Percentiles rank a stretch among this genome's conserved stretches.
These are phyloP conservation scores for Sebastes hubbsi DNA, from an alignment of 2,797 vertebrate genomes.

Conservation along the genomic window DNA sequence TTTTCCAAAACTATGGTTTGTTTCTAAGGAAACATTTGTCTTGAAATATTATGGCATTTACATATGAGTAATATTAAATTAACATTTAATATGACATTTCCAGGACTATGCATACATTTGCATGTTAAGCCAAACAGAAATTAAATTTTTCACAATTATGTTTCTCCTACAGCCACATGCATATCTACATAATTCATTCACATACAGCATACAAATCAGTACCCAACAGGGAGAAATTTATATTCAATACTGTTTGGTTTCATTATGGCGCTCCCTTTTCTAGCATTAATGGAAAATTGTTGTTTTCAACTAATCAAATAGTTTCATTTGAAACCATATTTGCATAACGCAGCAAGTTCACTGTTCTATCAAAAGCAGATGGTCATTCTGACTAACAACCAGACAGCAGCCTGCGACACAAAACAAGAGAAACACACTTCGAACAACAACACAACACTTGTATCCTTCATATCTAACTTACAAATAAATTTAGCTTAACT, in stretches of 20 bases:
- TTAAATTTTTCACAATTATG: background rate
- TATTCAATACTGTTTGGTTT: slow-evolving; percentile 9
- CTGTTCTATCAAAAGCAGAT: background rate
- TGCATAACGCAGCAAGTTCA: background rate
- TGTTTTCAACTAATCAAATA: background rate
- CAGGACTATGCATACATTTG: background rate
- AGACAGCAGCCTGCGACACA: background rate
- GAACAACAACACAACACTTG: background rate
- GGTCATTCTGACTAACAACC: background rate
- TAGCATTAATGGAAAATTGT: background rate
- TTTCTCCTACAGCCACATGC: background rate
- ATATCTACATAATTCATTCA: background rate
- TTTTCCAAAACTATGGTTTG: background rate
- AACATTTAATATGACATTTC: background rate
- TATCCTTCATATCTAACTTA: background rate
- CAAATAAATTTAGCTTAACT: background rate
- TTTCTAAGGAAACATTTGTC: background rate
- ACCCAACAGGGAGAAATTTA: background rate
- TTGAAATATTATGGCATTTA: background rate
- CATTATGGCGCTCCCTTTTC: background rate
- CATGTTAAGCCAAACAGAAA: slow-evolving; percentile 5
- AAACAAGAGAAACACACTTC: background rate
- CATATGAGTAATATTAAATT: background rate
- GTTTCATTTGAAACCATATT: background rate
- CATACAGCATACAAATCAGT: slow-evolving; percentile 7